Conservation (phyloP, 2,113 vertebrate genomes). For the Hassar affinis region DNA sequence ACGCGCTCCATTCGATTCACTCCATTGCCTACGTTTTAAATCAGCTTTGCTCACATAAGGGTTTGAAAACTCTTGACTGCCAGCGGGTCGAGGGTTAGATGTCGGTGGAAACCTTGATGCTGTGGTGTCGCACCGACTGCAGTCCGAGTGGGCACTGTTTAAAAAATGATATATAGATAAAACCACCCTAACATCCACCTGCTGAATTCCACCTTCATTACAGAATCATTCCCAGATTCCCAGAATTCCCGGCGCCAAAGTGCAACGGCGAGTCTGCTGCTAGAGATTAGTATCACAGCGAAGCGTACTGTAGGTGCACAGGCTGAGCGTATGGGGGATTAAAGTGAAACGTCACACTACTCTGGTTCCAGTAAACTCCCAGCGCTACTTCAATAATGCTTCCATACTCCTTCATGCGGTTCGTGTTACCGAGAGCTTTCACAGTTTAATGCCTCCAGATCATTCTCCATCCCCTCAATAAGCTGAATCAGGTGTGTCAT, state of each 20-base stretch:
- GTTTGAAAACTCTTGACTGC: neutral
- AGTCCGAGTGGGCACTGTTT: neutral
- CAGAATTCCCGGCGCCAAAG: neutral
- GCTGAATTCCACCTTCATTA: neutral
- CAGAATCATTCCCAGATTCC: no score
- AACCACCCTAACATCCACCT: neutral
- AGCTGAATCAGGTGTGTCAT: neutral
- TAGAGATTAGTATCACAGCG: neutral
- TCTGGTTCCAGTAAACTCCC: neutral
- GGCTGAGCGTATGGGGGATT: no score
- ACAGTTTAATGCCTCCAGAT: neutral
- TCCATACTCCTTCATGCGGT: neutral
- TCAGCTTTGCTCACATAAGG: neutral
- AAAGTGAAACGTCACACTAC: neutral
- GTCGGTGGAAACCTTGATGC: neutral
- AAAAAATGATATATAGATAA: neutral
- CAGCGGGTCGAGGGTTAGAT: neutral
- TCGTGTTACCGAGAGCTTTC: neutral
- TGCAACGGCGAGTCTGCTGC: neutral
- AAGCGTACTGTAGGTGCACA: slow-evolving; percentile 21
- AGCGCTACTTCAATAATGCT: neutral
- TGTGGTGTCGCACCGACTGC: neutral
- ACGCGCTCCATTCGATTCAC: neutral
- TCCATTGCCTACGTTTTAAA: neutral
- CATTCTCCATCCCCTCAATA: neutral